Base-by-base conservation (phyloP, 2,888 invertebrate genomes). In the Phaonia tiefii region DNA sequence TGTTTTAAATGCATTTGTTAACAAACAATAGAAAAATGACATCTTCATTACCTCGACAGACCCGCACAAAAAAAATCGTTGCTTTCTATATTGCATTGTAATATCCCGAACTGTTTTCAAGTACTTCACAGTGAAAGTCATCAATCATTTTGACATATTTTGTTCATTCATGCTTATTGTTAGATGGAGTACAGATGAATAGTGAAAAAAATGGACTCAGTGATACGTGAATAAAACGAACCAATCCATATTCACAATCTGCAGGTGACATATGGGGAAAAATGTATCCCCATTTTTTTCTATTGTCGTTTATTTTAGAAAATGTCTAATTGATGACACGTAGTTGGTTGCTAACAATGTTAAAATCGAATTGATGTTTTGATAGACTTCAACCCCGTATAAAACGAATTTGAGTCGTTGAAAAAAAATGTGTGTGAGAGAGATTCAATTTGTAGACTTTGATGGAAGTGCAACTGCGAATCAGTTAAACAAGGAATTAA, bases 241-340 rank as follows among this genome's bases (percentile, higher is more conserved):
- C 31, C 5, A 49, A 58, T 46, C 20, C 22, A 44, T 17, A 63
- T 22, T 17, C 42, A 56, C 13, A 70, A 60, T 60, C 60, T 81
- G 69, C 75, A 75, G 78, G 78, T 78, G 81, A 81, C 81, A 81
- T 75, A 75, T 81, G 81, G 67, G 49, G 13, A 56, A 65, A 69
- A 63, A 42, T 39, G 39, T 20, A 39, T 13, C 37, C 42, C 11
- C 10, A 66, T 42, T 58, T 44, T 10, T 20, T 54, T 71, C 51
- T 37, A 54, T 11, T 71, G 66, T 66, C 56, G 49, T 10, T 56
- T 15, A 56, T 73, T 66, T 77, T 54, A 37, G 22, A 26, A 75
- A 81, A 78, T 78, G 75, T 42, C 78, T 78, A 78, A 75, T 75
- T 78, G 81, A 75, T 78, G 78, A 69, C 66, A 78, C 72, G 67